Evolutionary conservation across 2,888 invertebrate genomes (phyloP), one percentile per base, ranked within the genome.

Genomic region (Lutraria lutraria): DNA sequence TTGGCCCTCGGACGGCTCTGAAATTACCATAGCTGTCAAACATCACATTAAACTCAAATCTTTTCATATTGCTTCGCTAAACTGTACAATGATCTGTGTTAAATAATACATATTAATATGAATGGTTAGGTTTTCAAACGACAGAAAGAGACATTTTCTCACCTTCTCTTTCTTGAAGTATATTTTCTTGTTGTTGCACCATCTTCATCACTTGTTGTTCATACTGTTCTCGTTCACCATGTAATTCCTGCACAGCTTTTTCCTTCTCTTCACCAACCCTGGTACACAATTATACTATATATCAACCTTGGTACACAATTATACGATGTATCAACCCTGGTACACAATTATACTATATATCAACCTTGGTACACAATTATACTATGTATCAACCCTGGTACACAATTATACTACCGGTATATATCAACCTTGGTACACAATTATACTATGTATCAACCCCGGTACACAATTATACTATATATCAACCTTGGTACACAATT

Each of bases 211-310:
- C 92, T 90, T 95, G 95, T 34, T 93, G 91, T 79, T 96, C 95
- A 88, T 94, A 95, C 53, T 93, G 92, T 68, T 93, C 87, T 83
- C 95, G 90, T 81, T 96, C 96, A 16, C 93, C 88, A 53, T 95
- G 93, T 68, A 96, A 83, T 54, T 94, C 94, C 19, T 93, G 89
- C 25, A 94, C 88, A 12, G 93, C 95, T 68, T 93, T 94, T 80
- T 96, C 96, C 63, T 95, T 95, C 90, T 96, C 96, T 81, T 96
- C 95, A 6, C 95, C 95, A 60, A 95, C 93, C 88, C 96, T 96
- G 90, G 16, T 89, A 87, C 16, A 79, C 25, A 19, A 34, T 19
- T 21, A 53, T 19, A 43, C 52, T 52, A 31, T 63, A 25, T 63
- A 1, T 1, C 4, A 63, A 25, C 63, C 15, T 3, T n/a, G 63